Base-by-base conservation (phyloP, 2,797 vertebrate genomes). In the Enteromius radiatus region DNA sequence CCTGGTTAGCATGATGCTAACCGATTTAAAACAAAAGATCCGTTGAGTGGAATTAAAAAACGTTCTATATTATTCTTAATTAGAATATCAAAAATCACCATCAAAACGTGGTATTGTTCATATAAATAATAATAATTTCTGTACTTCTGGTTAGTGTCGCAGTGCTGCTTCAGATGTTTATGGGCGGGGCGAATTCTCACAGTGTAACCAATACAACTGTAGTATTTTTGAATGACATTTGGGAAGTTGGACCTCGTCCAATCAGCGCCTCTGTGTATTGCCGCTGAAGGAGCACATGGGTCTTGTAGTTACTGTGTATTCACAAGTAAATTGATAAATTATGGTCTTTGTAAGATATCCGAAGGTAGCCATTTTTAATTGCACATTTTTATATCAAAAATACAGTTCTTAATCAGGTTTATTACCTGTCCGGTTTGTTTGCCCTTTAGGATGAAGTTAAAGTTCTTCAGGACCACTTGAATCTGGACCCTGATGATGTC, bases 391-490 rank as follows among this genome's bases (percentile, higher is more conserved):
- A 15, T 9, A 5, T 63, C 9, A 63, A 28, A 76, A 28, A 28
- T 15, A 28, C 5, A 19, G 41, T 14, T 59, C 12, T 21, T 14
- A 11, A 81, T 84, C 86, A 89, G 61, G 2, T 0, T 15, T 15
- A 8, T 4, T 5, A 21, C 26, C 0, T 82, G 5, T 0, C 45
- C 15, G 45, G 23, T 4, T 65, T 54, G 12, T 52, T 68, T 3
- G 21, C n/a, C 10, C 6, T 82, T 64, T 49, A 87, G 85, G 73
- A 82, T 43, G 67, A 77, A n/a, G 36, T 68, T 61, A 65, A 69
- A 0, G 63, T 83, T 78, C 78, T 87, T 63, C 83, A 84, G 54
- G 85, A 87, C 64, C 45, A 67, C 63, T 82, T 76, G 21, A 85
- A 81, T 70, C 67, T 80, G 54, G 85, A 80, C 52, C 52, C 41